Conservation (phyloP, 2,113 vertebrate genomes). For the Xiphophorus couchianus region DNA sequence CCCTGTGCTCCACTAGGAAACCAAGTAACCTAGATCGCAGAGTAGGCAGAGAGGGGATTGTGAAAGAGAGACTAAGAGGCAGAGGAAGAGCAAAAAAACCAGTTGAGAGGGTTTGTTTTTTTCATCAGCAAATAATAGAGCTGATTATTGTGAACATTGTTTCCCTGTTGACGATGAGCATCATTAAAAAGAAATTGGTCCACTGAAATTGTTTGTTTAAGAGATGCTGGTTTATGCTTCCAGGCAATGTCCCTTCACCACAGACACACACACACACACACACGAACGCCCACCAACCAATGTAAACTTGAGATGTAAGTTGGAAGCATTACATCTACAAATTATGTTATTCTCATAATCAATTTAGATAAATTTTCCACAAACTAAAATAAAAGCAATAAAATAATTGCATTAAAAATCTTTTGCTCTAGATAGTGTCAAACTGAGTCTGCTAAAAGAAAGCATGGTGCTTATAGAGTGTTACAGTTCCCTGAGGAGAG, state of each 20-base stretch:
- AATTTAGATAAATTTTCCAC: not conserved
- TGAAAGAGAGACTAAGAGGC: slow-evolving; percentile 46
- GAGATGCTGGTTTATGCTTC: slow-evolving; percentile 66
- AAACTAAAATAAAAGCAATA: slow-evolving; percentile 21
- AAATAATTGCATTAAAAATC: not conserved
- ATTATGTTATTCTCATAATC: slow-evolving; percentile 31
- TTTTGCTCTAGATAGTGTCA: not conserved
- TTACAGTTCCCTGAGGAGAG: slow-evolving; percentile 61
- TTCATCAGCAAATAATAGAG: slow-evolving; percentile 64
- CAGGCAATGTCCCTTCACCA: slow-evolving; percentile 37
- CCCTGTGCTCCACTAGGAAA: slow-evolving; percentile 80
- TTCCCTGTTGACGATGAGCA: slow-evolving; percentile 69
- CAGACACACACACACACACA: slow-evolving; percentile 36
- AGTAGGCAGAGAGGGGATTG: slow-evolving; percentile 55
- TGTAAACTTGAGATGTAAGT: slow-evolving; percentile 51
- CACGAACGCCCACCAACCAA: slow-evolving; percentile 39
- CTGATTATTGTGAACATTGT: slow-evolving; percentile 71
- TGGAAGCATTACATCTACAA: slow-evolving; percentile 37
- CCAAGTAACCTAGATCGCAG: slow-evolving; percentile 83
- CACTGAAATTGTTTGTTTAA: slow-evolving; percentile 74
- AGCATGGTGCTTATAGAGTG: slow-evolving; percentile 24
- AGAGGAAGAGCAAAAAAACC: slow-evolving; percentile 22
- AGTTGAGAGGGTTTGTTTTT: slow-evolving; percentile 8
- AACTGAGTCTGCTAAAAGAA: not conserved
- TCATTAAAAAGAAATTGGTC: slow-evolving; percentile 76